Conservation (phyloP, 2,888 invertebrate species). For the Sceliomorpha sp. region DNA sequence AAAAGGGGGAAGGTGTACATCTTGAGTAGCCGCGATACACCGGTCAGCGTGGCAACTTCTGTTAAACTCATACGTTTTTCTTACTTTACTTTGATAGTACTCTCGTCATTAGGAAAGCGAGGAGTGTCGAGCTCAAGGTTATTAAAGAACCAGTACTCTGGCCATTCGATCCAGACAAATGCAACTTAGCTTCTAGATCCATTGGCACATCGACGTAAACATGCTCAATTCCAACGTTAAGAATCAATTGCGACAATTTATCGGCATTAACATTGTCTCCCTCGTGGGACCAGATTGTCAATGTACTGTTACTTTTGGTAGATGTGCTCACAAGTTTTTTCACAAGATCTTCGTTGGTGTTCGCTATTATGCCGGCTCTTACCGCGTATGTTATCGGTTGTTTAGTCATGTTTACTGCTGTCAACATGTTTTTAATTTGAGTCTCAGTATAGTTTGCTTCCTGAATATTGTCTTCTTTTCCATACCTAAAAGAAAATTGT, state of each 20-base stretch:
- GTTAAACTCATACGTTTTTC: constrained; percentile 8
- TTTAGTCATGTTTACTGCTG: constrained; percentile 84
- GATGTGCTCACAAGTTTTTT: constrained; percentile 83
- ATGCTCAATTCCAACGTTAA: constrained; percentile 84
- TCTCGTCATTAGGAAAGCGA: constrained; percentile 36
- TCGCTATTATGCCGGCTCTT: constrained; percentile 86
- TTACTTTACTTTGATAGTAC: constrained; percentile 56
- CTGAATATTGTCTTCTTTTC: constrained; percentile 66
- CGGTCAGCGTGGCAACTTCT: constrained; percentile 6
- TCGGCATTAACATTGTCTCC: constrained; percentile 86
- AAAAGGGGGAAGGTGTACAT: constrained; percentile 35
- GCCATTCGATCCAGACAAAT: too few species aligned
- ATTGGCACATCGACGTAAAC: constrained; percentile 90
- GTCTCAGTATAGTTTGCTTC: constrained; percentile 82
- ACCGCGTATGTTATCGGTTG: constrained; percentile 90
- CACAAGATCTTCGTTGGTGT: constrained; percentile 84
- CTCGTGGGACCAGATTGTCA: constrained; percentile 90
- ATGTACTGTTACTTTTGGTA: constrained; percentile 82
- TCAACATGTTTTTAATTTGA: too few species aligned
- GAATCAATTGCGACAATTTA: constrained; percentile 85
- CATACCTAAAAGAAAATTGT: constrained; percentile 60
- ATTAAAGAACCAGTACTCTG: too few species aligned
- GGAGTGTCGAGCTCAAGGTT: constrained; percentile 38
- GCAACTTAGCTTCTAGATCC: constrained; percentile 66
- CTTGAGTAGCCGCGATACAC: constrained; percentile 41